Evolutionary conservation across 2,113 vertebrate genomes (phyloP).

Genomic region (Bubo blakistoni): DNA sequence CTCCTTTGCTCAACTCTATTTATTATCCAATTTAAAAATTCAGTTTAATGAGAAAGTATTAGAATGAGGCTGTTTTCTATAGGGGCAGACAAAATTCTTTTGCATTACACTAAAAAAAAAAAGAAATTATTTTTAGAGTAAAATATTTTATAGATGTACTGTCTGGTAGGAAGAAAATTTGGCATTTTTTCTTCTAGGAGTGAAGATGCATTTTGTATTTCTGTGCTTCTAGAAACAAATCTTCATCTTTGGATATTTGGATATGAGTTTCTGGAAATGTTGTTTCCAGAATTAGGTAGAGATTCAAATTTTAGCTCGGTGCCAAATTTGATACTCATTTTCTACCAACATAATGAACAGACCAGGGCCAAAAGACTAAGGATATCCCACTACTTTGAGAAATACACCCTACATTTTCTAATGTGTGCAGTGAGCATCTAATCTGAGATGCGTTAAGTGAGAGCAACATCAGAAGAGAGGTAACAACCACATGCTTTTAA

Average conservation of each 20-base stretch:
- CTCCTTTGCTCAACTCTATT: background rate
- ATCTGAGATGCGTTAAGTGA: background rate
- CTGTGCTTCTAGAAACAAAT: background rate
- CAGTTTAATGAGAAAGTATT: background rate
- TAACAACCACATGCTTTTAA: background rate
- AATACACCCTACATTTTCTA: background rate
- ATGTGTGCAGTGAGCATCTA: background rate
- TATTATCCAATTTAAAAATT: background rate
- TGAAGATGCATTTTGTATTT: background rate
- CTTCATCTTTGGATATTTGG: background rate
- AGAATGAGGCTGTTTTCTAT: background rate
- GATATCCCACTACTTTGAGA: background rate
- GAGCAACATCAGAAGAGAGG: background rate
- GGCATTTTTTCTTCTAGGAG: background rate
- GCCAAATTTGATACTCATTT: background rate
- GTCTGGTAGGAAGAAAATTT: background rate
- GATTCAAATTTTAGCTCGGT: background rate
- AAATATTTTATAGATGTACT: background rate
- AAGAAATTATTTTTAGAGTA: background rate
- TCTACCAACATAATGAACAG: background rate
- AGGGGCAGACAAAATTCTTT: background rate
- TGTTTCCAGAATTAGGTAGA: background rate
- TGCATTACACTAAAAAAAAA: background rate
- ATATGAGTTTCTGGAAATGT: background rate
- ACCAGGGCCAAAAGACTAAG: background rate